Percentiles rank a stretch among this genome's conserved stretches.
These are phyloP conservation scores for Ctenoplectra terminalis DNA, from an alignment of 1,140 invertebrate species.

Conservation along the genomic window DNA sequence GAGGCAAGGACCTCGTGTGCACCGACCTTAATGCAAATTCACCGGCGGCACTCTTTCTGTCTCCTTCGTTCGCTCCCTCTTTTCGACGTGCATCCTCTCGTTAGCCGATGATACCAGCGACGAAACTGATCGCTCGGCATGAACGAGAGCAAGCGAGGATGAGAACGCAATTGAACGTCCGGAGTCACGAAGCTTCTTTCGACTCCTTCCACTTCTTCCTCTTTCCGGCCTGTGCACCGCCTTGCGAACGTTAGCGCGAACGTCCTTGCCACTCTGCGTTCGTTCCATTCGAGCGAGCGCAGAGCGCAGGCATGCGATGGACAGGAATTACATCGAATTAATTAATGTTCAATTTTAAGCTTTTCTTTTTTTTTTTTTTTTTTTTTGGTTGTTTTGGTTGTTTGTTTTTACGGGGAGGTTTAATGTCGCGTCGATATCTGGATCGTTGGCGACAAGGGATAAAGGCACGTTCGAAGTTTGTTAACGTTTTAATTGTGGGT, in stretches of 20 bases:
- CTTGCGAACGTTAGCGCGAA: conserved; percentile 28
- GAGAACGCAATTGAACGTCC: conserved; percentile 62
- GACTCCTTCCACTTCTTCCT: conserved; percentile 41
- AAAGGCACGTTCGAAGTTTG: too few relatives aligned
- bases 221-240: conserved; percentile 24
- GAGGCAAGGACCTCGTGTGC: conserved; percentile 54
- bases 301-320: too few relatives aligned
- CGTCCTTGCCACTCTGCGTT: neutral
- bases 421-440: too few relatives aligned
- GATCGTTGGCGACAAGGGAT: too few relatives aligned
- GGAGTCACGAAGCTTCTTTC: conserved; percentile 46
- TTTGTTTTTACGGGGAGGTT: too few relatives aligned
- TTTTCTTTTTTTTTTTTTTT: too few relatives aligned
- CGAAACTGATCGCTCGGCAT: conserved; percentile 56
- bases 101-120: conserved; percentile 56
- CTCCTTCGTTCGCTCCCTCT: conserved; percentile 1
- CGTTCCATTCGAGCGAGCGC: neutral
- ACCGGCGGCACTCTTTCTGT: conserved; percentile 41
- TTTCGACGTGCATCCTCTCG: conserved; percentile 16
- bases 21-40: conserved; percentile 71
- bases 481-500: too few relatives aligned
- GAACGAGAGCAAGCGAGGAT: conserved; percentile 46
- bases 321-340: too few relatives aligned
- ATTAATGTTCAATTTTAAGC: too few relatives aligned
- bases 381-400: too few relatives aligned